Evolutionary conservation across 2,113 vertebrate genomes (phyloP), one percentile per base, ranked within the genome.

Genomic region (Corythornis vintsioides): DNA sequence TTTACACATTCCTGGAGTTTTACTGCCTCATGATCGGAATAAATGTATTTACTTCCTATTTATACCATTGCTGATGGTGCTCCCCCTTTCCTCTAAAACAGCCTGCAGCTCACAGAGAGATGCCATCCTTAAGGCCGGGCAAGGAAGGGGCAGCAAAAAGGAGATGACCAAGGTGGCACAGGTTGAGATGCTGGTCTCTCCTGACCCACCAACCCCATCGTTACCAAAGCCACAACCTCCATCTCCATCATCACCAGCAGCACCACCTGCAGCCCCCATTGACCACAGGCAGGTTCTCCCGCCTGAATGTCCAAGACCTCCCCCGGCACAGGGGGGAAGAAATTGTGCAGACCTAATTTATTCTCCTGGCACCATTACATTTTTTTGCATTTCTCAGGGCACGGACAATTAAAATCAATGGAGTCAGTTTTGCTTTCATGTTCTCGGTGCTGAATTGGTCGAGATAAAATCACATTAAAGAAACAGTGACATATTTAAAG

Each of bases 391-490:
- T 70, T 95, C 75, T 91, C 75, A 86, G 72, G 52, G 82, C 84
- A 87, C 7, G 60, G 72, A 65, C 96, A 95, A 95, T 93, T 93
- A 94, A 93, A 95, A 92, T 93, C 94, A 92, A 93, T 93, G 89
- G 85, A 95, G 91, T 88, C 91, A 80, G 79, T 80, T 94, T 85
- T 73, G 87, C 94, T 92, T 94, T 95, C 91, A 80, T 88, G 91
- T 94, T 94, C 89, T 80, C 7, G 0, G 52, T 59, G 75, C 84
- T 73, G 89, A 94, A 95, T 56, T 3, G 17, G 87, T 91, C 19
- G 71, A 93, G 95, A 95, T 95, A 94, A 95, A 94, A 95, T 96
- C 94, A 71, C 75, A 87, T 95, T 93, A 95, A 79, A 85, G 92
- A 74, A 93, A 82, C 71, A 88, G 95, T 55, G 92, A 89, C 76